Base-by-base conservation (phyloP, 2,113 vertebrate species). In the Chrysochloris asiatica region DNA sequence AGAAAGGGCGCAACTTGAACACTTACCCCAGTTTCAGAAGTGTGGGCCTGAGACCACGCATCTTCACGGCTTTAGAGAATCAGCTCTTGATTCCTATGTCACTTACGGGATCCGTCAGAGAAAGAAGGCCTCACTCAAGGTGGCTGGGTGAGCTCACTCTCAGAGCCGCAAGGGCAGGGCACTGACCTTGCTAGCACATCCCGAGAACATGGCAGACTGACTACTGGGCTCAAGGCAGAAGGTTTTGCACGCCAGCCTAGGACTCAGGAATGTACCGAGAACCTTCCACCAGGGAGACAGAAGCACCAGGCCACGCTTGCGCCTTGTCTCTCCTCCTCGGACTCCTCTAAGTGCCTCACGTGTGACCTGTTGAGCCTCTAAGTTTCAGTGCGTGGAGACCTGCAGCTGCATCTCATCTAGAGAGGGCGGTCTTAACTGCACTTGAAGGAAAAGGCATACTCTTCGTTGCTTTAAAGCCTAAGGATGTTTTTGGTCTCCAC, bases 21-120 rank as follows among this genome's bases (percentile, higher is more conserved):
- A n/a, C 33, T 22, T 2, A 36, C 77, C 41, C 47, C 14, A 16
- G 54, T 63, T 79, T 38, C 6, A 33, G 54, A 28, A 65, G 9
- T 0, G 0, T 7, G 81, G 45, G 33, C 54, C 71, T 2, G n/a
- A n/a, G 72, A 73, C 52, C 43, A 17, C 0, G 8, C 41, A n/a
- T 56, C 38, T 52, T 81, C 77, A 33, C 7, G 47, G 77, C 86
- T 86, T 41, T 63, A 28, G 56, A 85, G 75, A 45, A 43, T 26
- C 28, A 12, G 14, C 24, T 56, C 30, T 19, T 61, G 73, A 54
- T 47, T n/a, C 65, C 33, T 9, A 1, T 38, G n/a, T n/a, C n/a
- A n/a, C n/a, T n/a, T n/a, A n/a, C n/a, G n/a, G n/a, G n/a, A n/a
- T n/a, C n/a, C n/a, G n/a, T 59, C 8, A 83, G 21, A 80, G 78